These are phyloP conservation scores for Argyresthia goedartella DNA, from an alignment of 2,888 invertebrate genomes.

Conservation along the genomic window DNA sequence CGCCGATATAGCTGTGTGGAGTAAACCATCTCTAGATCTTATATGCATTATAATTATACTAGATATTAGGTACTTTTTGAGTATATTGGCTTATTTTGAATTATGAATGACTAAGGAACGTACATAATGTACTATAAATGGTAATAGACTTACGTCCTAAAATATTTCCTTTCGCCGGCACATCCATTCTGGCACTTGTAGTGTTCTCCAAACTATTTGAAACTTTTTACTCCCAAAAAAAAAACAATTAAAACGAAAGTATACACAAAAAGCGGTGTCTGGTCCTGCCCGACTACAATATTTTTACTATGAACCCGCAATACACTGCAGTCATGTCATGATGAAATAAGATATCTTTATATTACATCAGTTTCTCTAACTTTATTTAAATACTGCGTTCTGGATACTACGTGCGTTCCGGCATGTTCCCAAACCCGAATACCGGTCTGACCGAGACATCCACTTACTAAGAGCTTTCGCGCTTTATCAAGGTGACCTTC, in stretches of 20 bases:
- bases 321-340: conserved; percentile 17
- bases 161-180: conserved; percentile 68
- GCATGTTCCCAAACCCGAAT: conserved; percentile 10
- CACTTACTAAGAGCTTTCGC: conserved; percentile 41
- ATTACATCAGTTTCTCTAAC: not conserved
- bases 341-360: conserved; percentile 17
- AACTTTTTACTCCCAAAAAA: not conserved
- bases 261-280: not conserved
- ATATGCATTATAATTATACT: too few relatives aligned
- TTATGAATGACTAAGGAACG: too few relatives aligned
- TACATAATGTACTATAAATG: too few relatives aligned
- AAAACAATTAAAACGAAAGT: not conserved
- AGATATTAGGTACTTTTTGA: too few relatives aligned
- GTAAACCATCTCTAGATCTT: too few relatives aligned
- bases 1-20: too few relatives aligned
- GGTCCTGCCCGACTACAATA: too few relatives aligned
- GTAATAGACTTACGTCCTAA: conserved; percentile 65
- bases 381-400: not conserved
- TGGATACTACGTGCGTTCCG: conserved; percentile 15
- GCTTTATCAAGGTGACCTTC: conserved; percentile 59
- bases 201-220: too few relatives aligned
- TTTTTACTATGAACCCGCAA: conserved; percentile 11
- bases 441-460: conserved; percentile 15
- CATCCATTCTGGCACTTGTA: conserved; percentile 50
- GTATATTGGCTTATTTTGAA: too few relatives aligned